A percentile compares a stretch with the other conserved stretches of the same genome.
phyloP scores from a whole-genome alignment of 1,140 invertebrate species.

The Drosophila athabasca region DNA sequence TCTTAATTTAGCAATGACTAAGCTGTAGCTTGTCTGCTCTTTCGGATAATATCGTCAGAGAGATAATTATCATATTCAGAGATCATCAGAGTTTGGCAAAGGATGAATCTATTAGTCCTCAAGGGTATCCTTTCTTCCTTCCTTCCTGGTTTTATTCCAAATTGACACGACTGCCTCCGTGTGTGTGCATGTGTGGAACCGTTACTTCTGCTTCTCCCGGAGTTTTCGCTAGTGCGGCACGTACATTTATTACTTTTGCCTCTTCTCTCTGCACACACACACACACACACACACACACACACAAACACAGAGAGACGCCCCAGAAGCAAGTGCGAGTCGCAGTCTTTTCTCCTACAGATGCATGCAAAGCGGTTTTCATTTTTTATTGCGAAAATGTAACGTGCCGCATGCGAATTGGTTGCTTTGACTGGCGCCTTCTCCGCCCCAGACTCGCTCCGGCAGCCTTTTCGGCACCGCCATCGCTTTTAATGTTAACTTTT shows the following conservation, averaged over 20 bases:
- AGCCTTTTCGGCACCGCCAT: slow-evolving; percentile 68
- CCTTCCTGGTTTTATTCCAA: slow-evolving; percentile 44
- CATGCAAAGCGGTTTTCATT: slow-evolving; percentile 79
- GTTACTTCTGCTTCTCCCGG: slow-evolving; percentile 47
- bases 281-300: slow-evolving; percentile 11
- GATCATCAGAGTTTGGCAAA: too few species aligned
- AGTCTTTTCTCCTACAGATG: slow-evolving; percentile 52
- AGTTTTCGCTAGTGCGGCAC: slow-evolving; percentile 63
- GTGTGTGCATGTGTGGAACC: slow-evolving; percentile 15
- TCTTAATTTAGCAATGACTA: too few species aligned
- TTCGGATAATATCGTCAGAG: too few species aligned
- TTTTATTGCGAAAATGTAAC: slow-evolving; percentile 81
- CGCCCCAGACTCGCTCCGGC: slow-evolving; percentile 28
- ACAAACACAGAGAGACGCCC: neutral
- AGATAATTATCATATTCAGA: too few species aligned
- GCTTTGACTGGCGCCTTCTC: slow-evolving; percentile 48
- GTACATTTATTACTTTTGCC: slow-evolving; percentile 76
- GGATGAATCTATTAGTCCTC: neutral
- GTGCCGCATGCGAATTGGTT: slow-evolving; percentile 81
- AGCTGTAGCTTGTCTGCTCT: too few species aligned
- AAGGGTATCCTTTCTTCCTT: neutral
- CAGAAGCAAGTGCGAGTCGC: slow-evolving; percentile 36
- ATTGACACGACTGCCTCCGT: slow-evolving; percentile 63
- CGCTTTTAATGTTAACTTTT: slow-evolving; percentile 77
- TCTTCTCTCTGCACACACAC: slow-evolving; percentile 9